These are phyloP conservation scores for Pyrrhosoma nymphula DNA, from an alignment of 2,888 invertebrate species.

Conservation along the genomic window DNA sequence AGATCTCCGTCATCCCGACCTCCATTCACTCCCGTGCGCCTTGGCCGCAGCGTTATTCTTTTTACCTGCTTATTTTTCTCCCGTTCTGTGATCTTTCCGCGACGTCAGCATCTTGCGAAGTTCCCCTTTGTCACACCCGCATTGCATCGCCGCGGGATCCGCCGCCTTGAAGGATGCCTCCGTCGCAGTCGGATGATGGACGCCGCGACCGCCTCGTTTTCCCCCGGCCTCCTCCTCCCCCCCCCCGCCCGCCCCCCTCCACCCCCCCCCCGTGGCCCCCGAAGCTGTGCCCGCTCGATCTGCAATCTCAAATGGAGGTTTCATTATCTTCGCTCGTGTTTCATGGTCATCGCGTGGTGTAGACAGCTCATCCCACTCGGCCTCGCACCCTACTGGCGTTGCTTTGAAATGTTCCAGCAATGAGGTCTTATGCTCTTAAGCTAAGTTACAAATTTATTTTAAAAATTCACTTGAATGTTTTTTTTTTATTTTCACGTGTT, in stretches of 20 bases:
- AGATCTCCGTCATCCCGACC: background rate
- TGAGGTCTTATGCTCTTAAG: no score
- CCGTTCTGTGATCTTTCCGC: background rate
- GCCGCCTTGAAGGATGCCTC: background rate
- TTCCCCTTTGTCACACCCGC: background rate
- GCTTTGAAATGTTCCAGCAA: no score
- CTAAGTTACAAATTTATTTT: no score
- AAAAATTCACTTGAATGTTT: no score
- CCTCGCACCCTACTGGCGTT: no score
- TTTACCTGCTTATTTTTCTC: background rate
- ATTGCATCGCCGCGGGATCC: constrained; percentile 9
- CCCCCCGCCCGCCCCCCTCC: no score
- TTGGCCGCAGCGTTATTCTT: background rate
- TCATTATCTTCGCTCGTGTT: background rate
- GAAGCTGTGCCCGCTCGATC: no score
- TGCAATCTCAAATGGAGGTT: background rate
- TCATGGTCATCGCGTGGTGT: background rate
- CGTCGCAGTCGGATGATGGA: background rate
- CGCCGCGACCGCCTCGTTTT: background rate
- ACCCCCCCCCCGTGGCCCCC: no score
- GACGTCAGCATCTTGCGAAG: constrained; percentile 38
- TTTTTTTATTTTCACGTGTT: no score
- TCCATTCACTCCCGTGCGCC: background rate
- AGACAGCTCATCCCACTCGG: no score
- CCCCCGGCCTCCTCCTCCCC: background rate